Conservation (phyloP, 2,888 invertebrate species). For the Troides aeacus region DNA sequence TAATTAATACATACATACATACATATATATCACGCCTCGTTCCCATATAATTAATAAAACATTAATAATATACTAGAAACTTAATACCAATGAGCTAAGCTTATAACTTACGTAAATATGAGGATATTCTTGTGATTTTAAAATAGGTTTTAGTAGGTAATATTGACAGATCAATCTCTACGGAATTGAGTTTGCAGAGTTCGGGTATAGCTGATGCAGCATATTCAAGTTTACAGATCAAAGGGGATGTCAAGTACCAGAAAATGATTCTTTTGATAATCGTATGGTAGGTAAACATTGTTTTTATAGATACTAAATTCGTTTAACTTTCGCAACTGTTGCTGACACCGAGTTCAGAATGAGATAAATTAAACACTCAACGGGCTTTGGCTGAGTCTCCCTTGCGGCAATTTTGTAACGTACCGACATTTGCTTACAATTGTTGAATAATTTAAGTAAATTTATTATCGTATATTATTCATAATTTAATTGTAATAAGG, state of each 20-base stretch:
- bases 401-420: too few relatives aligned
- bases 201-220: constrained; percentile 34
- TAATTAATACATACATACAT: too few relatives aligned
- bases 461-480: neutral
- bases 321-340: neutral
- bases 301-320: neutral
- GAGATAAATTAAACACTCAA: too few relatives aligned
- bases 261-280: constrained; percentile 36
- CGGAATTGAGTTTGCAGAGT: constrained; percentile 32
- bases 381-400: too few relatives aligned
- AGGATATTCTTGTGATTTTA: too few relatives aligned
- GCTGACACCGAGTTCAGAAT: too few relatives aligned
- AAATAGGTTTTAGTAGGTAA: neutral
- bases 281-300: constrained; percentile 2
- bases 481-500: neutral
- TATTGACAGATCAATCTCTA: neutral
- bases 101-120: too few relatives aligned
- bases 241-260: constrained; percentile 31
- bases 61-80: too few relatives aligned
- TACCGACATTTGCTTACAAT: too few relatives aligned
- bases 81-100: too few relatives aligned
- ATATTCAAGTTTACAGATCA: constrained; percentile 34
- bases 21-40: too few relatives aligned
- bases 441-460: neutral
- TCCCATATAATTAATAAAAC: too few relatives aligned